Evolutionary conservation across 2,888 invertebrate species (phyloP).

Genomic region (Mamestra brassicae): DNA sequence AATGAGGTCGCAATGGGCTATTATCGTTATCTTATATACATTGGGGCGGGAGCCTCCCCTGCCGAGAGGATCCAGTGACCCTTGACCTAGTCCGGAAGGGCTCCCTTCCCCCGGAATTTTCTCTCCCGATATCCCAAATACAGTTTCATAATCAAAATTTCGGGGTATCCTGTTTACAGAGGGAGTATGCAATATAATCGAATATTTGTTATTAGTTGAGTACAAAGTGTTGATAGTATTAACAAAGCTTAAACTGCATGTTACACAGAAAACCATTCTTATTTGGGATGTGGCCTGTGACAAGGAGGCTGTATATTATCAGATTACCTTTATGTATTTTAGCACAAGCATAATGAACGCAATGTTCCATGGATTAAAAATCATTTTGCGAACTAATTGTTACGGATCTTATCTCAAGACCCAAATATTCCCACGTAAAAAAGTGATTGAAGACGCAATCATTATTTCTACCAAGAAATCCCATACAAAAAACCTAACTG

Average conservation of each 20-base stretch:
- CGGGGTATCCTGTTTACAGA: slow-evolving; percentile 28
- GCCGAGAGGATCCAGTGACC: slow-evolving; percentile 76
- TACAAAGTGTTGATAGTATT: slow-evolving; percentile 8
- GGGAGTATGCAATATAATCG: slow-evolving; percentile 33
- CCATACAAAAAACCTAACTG: slow-evolving; percentile 25
- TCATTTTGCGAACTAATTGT: background rate
- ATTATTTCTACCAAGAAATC: slow-evolving; percentile 17
- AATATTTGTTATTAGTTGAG: slow-evolving; percentile 32
- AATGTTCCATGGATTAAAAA: background rate
- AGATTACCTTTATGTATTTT: background rate
- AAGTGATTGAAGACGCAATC: background rate
- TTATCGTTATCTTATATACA: slow-evolving; percentile 81
- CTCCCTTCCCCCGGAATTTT: slow-evolving; percentile 65
- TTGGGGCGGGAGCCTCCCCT: slow-evolving; percentile 68
- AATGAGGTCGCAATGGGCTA: slow-evolving; percentile 79
- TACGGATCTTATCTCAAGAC: background rate
- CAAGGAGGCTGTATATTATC: slow-evolving; percentile 8
- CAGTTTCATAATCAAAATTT: slow-evolving; percentile 67
- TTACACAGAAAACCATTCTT: background rate
- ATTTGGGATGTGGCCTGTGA: background rate
- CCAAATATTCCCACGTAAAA: slow-evolving; percentile 6
- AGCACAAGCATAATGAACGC: background rate
- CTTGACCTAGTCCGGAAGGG: slow-evolving; percentile 79
- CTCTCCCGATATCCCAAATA: slow-evolving; percentile 69
- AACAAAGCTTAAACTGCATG: background rate